Percentiles rank a stretch among this genome's conserved stretches.
Conservation (phyloP, 2,888 invertebrate genomes). For the Melipona bicolor region DNA sequence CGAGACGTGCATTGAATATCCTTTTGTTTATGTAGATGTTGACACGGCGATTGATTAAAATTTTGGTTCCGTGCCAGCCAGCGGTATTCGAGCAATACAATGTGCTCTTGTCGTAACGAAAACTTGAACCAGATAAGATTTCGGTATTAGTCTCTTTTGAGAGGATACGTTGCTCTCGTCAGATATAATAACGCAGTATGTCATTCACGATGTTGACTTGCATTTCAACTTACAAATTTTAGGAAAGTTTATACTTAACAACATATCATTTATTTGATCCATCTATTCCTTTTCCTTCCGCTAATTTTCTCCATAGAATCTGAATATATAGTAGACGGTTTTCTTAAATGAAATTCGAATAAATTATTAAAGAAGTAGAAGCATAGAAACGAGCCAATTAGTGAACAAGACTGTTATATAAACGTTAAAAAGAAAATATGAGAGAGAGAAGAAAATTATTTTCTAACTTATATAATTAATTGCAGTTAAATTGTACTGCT, state of each 20-base stretch:
- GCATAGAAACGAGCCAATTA: no score
- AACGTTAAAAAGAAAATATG: no score
- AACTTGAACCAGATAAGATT: constrained; percentile 19
- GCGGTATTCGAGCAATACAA: not conserved
- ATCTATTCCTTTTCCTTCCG: not conserved
- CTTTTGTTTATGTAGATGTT: not conserved
- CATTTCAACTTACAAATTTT: not conserved
- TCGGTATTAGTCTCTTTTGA: not conserved
- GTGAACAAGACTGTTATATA: no score
- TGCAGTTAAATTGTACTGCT: no score
- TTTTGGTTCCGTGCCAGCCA: not conserved
- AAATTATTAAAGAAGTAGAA: not conserved
- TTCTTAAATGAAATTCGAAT: not conserved
- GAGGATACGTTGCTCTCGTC: constrained; percentile 1
- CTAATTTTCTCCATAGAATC: not conserved
- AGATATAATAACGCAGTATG: not conserved
- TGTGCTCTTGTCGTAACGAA: not conserved
- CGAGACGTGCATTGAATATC: not conserved
- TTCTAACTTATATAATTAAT: no score
- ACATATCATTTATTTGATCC: not conserved
- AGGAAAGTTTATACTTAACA: not conserved
- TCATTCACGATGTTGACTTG: not conserved
- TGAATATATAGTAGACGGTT: no score
- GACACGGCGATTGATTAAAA: not conserved
- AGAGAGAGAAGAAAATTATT: no score